A percentile compares a stretch with the other conserved stretches of the same genome.
Evolutionary conservation across 2,113 vertebrate species (phyloP).

Genomic region (Cynoglossus semilaevis): DNA sequence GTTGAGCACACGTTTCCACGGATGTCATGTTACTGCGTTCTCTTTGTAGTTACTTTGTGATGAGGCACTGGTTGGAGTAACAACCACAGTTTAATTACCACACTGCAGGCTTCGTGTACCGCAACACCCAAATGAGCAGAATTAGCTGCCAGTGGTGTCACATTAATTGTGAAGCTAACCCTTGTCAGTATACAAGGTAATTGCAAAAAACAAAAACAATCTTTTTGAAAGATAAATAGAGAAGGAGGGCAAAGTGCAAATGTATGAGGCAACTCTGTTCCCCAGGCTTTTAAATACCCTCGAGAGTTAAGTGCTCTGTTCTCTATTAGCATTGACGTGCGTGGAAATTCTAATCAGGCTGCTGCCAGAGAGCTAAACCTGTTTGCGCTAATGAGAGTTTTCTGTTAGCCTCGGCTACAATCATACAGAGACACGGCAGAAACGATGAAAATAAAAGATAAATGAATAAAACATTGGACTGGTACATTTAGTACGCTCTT

Average conservation of each 20-base stretch:
- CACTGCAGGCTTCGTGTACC: conserved; percentile 26
- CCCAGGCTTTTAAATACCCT: conserved; percentile 26
- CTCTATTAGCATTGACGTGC: conserved; percentile 32
- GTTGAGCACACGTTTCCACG: not conserved
- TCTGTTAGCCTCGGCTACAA: not conserved
- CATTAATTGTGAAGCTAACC: conserved; percentile 46
- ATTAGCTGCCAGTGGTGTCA: conserved; percentile 45
- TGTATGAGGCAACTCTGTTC: conserved; percentile 1
- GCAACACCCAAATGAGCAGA: conserved; percentile 34
- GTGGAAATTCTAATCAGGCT: conserved; percentile 35
- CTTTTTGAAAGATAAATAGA: conserved; percentile 24
- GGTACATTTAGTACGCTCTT: too few relatives aligned
- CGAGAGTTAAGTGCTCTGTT: conserved; percentile 41
- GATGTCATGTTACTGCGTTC: not conserved
- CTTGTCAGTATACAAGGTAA: conserved; percentile 29
- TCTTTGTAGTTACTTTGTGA: not conserved
- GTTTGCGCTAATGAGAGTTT: conserved; percentile 22
- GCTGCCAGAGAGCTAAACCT: conserved; percentile 8
- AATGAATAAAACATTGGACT: too few relatives aligned
- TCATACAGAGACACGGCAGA: not conserved
- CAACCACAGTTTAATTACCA: conserved; percentile 35
- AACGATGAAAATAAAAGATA: too few relatives aligned
- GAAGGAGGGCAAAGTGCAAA: not conserved
- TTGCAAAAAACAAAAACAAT: conserved; percentile 23
- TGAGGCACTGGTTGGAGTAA: conserved; percentile 1